These are phyloP conservation scores for Esperia sulphurella DNA, from an alignment of 2,888 invertebrate genomes.

Conservation along the genomic window DNA sequence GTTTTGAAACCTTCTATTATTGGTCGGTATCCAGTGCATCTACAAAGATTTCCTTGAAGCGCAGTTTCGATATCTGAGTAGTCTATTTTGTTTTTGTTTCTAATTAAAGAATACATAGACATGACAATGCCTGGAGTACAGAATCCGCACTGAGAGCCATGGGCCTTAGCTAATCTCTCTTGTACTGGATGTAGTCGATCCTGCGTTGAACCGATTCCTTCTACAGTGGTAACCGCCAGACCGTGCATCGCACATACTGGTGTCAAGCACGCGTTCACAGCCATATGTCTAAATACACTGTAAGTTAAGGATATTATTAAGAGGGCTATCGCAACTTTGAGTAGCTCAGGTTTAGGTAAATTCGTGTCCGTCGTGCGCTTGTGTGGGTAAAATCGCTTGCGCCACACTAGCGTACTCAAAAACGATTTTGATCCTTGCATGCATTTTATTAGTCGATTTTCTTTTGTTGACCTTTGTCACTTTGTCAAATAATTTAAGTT, in stretches of 20 bases:
- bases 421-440: too few species aligned
- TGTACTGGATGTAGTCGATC: conserved; percentile 91
- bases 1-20: conserved; percentile 94
- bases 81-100: conserved; percentile 85
- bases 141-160: conserved; percentile 97
- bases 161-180: conserved; percentile 91
- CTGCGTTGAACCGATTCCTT: conserved; percentile 92
- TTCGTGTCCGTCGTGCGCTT: too few species aligned
- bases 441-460: too few species aligned
- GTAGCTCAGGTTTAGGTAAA: too few species aligned
- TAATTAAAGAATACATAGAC: conserved; percentile 95
- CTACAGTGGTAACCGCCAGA: conserved; percentile 93
- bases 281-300: conserved; percentile 80
- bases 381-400: too few species aligned
- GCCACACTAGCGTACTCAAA: too few species aligned
- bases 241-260: conserved; percentile 94
- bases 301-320: conserved; percentile 57
- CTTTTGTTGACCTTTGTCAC: too few species aligned
- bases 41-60: conserved; percentile 91
- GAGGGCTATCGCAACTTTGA: too few species aligned
- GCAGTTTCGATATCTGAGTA: conserved; percentile 88
- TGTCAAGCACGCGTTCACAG: conserved; percentile 93
- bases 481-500: too few species aligned
- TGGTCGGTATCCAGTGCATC: conserved; percentile 96
- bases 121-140: conserved; percentile 98